phyloP scores from a whole-genome alignment of 2,113 vertebrate species.

The Meles meles region DNA sequence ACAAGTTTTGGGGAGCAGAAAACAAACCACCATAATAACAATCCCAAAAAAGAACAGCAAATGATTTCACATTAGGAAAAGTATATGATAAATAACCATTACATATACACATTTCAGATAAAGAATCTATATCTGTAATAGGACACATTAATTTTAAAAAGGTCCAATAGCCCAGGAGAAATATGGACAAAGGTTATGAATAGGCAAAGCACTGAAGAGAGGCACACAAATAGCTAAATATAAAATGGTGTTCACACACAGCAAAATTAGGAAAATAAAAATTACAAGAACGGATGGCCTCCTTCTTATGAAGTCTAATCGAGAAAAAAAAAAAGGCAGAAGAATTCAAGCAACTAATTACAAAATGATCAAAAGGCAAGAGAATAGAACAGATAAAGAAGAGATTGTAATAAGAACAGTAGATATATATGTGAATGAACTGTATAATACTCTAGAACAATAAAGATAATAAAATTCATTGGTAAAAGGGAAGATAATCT shows the following conservation, averaged over 20 bases:
- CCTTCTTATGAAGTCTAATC: background rate
- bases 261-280: background rate
- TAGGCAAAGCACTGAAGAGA: background rate
- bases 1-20: background rate
- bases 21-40: background rate
- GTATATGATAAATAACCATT: background rate
- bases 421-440: background rate
- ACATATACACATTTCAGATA: background rate
- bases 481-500: background rate
- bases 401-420: background rate
- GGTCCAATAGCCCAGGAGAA: background rate
- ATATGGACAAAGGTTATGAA: background rate
- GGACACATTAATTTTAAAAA: background rate
- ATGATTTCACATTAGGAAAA: background rate
- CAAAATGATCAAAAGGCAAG: background rate
- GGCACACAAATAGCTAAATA: background rate
- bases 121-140: background rate
- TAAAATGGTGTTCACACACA: background rate
- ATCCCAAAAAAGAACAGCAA: background rate
- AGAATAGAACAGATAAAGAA: background rate
- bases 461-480: background rate
- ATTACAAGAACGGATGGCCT: background rate
- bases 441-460: background rate
- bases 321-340: background rate
- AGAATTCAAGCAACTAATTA: conserved; percentile 24